Conservation (phyloP, 2,888 invertebrate genomes). For the Drosophila affinis region DNA sequence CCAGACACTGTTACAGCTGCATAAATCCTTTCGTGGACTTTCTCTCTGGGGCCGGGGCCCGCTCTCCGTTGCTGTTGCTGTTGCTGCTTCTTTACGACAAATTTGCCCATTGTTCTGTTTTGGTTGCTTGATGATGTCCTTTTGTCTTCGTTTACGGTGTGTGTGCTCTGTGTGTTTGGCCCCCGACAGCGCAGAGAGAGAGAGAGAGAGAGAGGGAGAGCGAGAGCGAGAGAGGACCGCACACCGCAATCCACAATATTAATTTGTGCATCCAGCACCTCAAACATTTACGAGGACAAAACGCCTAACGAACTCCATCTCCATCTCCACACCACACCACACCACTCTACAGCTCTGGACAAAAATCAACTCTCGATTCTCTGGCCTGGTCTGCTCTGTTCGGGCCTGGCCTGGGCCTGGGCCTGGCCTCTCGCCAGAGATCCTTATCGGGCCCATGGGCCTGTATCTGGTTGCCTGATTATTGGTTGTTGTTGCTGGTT, state of each 20-base stretch:
- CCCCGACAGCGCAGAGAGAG: constrained; percentile 37
- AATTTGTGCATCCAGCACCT: constrained; percentile 78
- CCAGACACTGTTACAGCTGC: constrained; percentile 53
- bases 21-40: constrained; percentile 63
- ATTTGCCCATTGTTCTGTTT: constrained; percentile 73
- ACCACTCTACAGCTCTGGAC: not conserved
- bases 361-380: not conserved
- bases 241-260: constrained; percentile 69
- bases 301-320: constrained; percentile 49
- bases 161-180: constrained; percentile 22
- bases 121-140: constrained; percentile 71
- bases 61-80: constrained; percentile 26
- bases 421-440: constrained; percentile 28
- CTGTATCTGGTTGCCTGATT: constrained; percentile 34
- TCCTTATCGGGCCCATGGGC: constrained; percentile 57
- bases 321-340: constrained; percentile 19
- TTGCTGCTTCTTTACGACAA: constrained; percentile 65
- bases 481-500: constrained; percentile 46
- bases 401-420: not conserved
- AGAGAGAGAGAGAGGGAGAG: not conserved
- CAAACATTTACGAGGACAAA: constrained; percentile 59
- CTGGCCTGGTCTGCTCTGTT: not conserved
- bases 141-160: constrained; percentile 62
- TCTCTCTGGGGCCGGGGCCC: constrained; percentile 27
- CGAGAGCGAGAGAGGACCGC: constrained; percentile 54